Percentiles rank a stretch among this genome's conserved stretches.
These are phyloP conservation scores for Holacanthella duospinosa DNA, from an alignment of 2,888 invertebrate species.

Conservation along the genomic window DNA sequence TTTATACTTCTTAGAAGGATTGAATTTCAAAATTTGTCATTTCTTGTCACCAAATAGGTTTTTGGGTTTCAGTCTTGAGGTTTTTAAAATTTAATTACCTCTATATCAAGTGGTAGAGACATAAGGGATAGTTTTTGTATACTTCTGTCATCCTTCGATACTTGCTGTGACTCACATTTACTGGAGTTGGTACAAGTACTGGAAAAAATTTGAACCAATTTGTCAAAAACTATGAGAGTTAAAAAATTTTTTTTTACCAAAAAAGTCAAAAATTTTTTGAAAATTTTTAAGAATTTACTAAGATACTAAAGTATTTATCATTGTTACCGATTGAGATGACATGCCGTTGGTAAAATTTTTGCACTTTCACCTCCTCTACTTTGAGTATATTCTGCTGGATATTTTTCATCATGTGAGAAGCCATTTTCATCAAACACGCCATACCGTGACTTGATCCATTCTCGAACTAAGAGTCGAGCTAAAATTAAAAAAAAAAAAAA, in stretches of 20 bases:
- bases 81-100: no score
- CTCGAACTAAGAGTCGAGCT: conserved; percentile 38
- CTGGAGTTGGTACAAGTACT: conserved; percentile 3
- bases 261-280: neutral
- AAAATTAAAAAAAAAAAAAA: no score
- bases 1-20: conserved; percentile 15
- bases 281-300: neutral
- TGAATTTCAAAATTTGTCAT: neutral
- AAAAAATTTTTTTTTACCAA: no score
- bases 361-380: conserved; percentile 26
- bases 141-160: neutral
- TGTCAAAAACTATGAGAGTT: conserved; percentile 7
- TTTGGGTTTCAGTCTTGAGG: no score
- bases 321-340: conserved; percentile 36
- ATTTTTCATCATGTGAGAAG: conserved; percentile 39
- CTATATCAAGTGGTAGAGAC: conserved; percentile 21
- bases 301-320: neutral
- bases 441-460: conserved; percentile 44
- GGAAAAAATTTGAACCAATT: conserved; percentile 5
- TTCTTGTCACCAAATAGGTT: no score
- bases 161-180: neutral
- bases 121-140: conserved; percentile 9
- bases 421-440: conserved; percentile 45
- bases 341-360: conserved; percentile 33
- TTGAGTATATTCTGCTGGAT: conserved; percentile 36